Percentiles rank a stretch among this genome's conserved stretches.
phyloP scores from a whole-genome alignment of 2,113 vertebrate genomes.

The Vimba vimba region DNA sequence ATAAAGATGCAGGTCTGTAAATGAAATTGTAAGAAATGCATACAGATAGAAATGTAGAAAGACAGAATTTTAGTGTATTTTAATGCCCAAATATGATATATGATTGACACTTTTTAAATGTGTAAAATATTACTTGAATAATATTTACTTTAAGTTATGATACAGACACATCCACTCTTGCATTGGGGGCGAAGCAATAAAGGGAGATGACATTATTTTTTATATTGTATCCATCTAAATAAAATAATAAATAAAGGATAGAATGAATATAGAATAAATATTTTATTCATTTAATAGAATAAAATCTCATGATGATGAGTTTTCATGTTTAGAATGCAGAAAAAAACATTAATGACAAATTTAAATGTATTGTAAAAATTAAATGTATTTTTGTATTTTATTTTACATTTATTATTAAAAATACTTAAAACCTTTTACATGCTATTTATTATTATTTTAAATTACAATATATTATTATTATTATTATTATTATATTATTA shows the following conservation, averaged over 20 bases:
- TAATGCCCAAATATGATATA: background rate
- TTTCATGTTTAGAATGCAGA: background rate
- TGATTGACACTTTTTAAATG: background rate
- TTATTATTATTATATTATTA: no score
- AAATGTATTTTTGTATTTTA: background rate
- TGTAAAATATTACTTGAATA: background rate
- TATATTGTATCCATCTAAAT: background rate
- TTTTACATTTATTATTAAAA: background rate
- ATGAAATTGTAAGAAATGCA: background rate
- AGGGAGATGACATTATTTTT: background rate
- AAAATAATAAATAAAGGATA: background rate
- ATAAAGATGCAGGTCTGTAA: conserved; percentile 7
- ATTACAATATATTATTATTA: no score
- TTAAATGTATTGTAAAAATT: background rate
- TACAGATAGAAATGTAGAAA: background rate
- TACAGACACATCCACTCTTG: no score
- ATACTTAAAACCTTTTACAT: background rate
- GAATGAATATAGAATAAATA: background rate
- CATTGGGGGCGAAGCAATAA: no score
- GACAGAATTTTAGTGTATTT: background rate
- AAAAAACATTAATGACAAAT: background rate
- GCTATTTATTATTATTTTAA: background rate
- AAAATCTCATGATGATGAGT: background rate
- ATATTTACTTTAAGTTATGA: background rate
- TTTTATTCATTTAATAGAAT: background rate